Evolutionary conservation across 1,140 invertebrate genomes (phyloP), one percentile per base, ranked within the genome.

Genomic region (Drosophila erecta): DNA sequence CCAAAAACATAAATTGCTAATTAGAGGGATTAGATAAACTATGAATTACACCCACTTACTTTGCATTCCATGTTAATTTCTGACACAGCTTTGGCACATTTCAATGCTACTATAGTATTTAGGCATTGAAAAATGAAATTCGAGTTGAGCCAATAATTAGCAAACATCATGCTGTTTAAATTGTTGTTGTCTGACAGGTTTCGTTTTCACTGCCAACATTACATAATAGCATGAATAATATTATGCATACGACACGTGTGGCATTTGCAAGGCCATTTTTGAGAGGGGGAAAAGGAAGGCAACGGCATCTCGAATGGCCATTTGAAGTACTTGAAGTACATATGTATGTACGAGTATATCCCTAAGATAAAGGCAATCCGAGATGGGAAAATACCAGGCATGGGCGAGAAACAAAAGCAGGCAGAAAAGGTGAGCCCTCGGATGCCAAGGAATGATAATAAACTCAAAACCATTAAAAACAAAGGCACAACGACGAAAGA

Each of bases 291-390:
- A 20, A 43, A 15, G 6, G 11, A 20, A 22, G 35, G 49, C 27
- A 40, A 11, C 30, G 43, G 22, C 43, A 60, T 59, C 40, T 60
- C 41, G 22, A 50, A 79, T 71, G 67, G 66, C 66, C 66, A 70
- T 70, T 70, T 70, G 64, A 70, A 70, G 66, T 1, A 17, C 17
- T 17, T 17, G 17, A 17, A 17, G 17, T 17, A 17, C 17, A 17
- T 17, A 17, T 17, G 17, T 17, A 17, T 17, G 17, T 17, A 17
- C 17, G n/a, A n/a, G n/a, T 70, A 70, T 57, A 70, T 57, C 65
- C 67, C 50, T 35, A 70, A 71, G 65, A 70, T 70, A 71, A 70
- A 57, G 67, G 67, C 67, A 71, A 71, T 71, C 67, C 47, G 67
- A 71, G 67, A 57, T 71, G 67, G 67, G 44, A 35, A 37, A 27